Evolutionary conservation across 2,888 invertebrate species (phyloP).

Genomic region (Athalia circularis): DNA sequence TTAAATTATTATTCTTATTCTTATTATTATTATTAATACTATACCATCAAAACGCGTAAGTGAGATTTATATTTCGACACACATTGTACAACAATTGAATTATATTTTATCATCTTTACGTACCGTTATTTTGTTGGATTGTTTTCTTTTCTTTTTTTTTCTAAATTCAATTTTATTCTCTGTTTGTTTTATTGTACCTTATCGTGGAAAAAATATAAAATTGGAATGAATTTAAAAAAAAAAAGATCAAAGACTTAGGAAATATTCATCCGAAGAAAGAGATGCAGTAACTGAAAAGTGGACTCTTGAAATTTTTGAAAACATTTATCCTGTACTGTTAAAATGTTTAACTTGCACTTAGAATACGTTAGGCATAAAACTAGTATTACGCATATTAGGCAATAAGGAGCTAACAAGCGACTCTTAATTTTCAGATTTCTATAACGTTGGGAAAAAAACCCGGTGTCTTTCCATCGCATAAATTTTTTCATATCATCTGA

Average conservation of each 20-base stretch:
- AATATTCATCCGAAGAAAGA: constrained; percentile 18
- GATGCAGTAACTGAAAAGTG: constrained; percentile 18
- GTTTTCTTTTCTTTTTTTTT: not conserved
- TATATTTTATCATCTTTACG: constrained; percentile 36
- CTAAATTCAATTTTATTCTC: not conserved
- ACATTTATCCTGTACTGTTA: constrained; percentile 40
- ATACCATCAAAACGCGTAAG: constrained; percentile 26
- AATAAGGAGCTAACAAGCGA: constrained; percentile 35
- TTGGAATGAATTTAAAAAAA: constrained; percentile 27
- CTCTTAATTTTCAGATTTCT: constrained; percentile 13
- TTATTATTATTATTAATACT: too few species aligned
- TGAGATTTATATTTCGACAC: constrained; percentile 28
- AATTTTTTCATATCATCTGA: constrained; percentile 20
- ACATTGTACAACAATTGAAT: constrained; percentile 26
- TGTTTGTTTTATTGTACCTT: not conserved
- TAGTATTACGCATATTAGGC: constrained; percentile 31
- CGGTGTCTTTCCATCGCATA: constrained; percentile 23
- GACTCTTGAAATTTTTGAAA: constrained; percentile 26
- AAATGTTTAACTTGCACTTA: constrained; percentile 29
- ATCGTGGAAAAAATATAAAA: constrained; percentile 19
- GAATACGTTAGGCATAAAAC: constrained; percentile 42
- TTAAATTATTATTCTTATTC: constrained; percentile 31
- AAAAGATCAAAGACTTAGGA: constrained; percentile 31
- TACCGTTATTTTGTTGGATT: not conserved
- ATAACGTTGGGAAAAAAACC: constrained; percentile 10